phyloP scores from a whole-genome alignment of 2,888 invertebrate species.

The Drosophila colorata region DNA sequence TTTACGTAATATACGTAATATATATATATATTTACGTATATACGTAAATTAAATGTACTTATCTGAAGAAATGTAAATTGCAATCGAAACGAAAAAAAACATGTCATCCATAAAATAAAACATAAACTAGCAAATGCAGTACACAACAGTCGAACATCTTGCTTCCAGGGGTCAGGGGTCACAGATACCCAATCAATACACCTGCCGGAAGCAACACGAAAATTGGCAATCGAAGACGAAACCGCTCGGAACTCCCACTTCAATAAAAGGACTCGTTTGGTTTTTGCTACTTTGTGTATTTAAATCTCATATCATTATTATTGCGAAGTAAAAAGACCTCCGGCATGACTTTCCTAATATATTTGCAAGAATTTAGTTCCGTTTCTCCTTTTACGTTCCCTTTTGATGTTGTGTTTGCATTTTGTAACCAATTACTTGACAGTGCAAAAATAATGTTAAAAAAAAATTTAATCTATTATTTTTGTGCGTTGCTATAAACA shows the following conservation, averaged over 20 bases:
- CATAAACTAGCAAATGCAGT: conserved; percentile 52
- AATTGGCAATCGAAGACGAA: background rate
- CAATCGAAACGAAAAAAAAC: conserved; percentile 41
- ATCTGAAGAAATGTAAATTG: conserved; percentile 41
- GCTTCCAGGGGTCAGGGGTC: conserved; percentile 21
- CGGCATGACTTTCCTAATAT: too few relatives aligned
- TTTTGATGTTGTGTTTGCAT: too few relatives aligned
- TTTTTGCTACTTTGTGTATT: conserved; percentile 31
- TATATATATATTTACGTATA: too few relatives aligned
- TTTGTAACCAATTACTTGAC: too few relatives aligned
- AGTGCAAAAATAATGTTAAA: too few relatives aligned
- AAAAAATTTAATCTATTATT: too few relatives aligned
- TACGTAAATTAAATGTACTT: conserved; percentile 69
- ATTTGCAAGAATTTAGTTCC: too few relatives aligned
- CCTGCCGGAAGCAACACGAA: background rate
- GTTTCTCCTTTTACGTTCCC: too few relatives aligned
- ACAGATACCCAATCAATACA: background rate
- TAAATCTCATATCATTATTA: conserved; percentile 42
- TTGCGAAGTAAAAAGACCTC: conserved; percentile 58
- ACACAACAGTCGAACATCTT: conserved; percentile 39
- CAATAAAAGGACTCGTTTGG: background rate
- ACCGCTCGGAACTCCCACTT: background rate
- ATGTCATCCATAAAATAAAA: conserved; percentile 27
- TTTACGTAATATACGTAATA: too few relatives aligned
- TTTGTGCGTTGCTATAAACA: too few relatives aligned